These are phyloP conservation scores for Andrena marginata DNA, from an alignment of 2,888 invertebrate genomes.

Conservation along the genomic window DNA sequence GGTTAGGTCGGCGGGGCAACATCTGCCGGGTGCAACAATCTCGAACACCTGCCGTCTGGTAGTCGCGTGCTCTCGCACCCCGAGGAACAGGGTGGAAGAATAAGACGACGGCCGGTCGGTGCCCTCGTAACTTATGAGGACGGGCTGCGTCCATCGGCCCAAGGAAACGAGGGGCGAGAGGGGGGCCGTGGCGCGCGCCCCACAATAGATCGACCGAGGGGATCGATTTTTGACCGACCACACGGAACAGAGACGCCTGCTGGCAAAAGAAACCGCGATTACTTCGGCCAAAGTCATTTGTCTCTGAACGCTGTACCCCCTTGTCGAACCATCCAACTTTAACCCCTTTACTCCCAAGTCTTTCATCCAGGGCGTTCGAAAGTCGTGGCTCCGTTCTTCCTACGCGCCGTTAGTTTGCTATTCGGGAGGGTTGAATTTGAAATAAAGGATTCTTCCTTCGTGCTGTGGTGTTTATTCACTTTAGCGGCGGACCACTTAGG, in stretches of 20 bases:
- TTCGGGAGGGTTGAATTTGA: no score
- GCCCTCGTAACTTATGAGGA: slow-evolving; percentile 67
- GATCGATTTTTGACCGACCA: slow-evolving; percentile 28
- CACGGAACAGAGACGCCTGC: neutral
- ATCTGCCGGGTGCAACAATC: slow-evolving; percentile 84
- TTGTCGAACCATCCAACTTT: neutral
- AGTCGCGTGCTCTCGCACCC: slow-evolving; percentile 82
- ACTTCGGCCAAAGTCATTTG: neutral
- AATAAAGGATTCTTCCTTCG: no score
- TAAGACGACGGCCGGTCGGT: slow-evolving; percentile 70
- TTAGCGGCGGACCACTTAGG: no score
- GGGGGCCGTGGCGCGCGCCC: neutral
- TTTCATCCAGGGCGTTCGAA: no score
- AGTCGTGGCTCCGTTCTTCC: no score
- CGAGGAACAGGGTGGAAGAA: slow-evolving; percentile 70
- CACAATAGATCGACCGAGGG: slow-evolving; percentile 11
- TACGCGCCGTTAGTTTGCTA: no score
- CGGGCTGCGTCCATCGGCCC: slow-evolving; percentile 34
- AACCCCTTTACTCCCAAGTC: no score
- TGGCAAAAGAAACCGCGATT: slow-evolving; percentile 5
- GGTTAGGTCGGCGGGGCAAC: slow-evolving; percentile 76
- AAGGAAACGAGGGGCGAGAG: neutral
- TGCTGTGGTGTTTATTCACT: no score
- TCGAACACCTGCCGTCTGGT: slow-evolving; percentile 84
- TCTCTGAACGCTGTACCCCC: neutral